Percentiles rank a stretch among this genome's conserved stretches.
Conservation (phyloP, 2,113 vertebrate genomes). For the Larimichthys polyactis region DNA sequence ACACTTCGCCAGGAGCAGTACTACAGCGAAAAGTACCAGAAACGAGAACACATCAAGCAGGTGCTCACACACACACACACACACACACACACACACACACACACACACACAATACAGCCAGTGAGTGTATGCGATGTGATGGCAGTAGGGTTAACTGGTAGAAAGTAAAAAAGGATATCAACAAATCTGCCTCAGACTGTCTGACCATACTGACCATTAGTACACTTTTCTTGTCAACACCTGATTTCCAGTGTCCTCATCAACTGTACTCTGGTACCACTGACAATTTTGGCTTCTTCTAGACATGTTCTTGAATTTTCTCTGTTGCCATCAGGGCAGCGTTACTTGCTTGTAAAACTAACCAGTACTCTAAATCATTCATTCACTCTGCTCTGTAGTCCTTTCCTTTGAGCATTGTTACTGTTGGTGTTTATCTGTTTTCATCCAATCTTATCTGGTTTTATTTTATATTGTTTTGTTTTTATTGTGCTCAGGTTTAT, state of each 20-base stretch:
- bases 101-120: neutral
- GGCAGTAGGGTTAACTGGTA: no score
- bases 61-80: conserved; percentile 67
- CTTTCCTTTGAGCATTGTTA: no score
- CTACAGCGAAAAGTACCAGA: conserved; percentile 98
- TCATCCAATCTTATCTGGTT: no score
- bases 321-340: no score
- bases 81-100: neutral
- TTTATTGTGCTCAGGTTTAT: no score
- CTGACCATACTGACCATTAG: neutral
- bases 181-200: neutral
- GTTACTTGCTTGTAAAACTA: no score
- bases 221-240: neutral
- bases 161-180: neutral
- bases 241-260: neutral
- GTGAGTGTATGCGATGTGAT: neutral
- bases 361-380: no score
- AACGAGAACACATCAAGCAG: conserved; percentile 96
- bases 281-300: neutral
- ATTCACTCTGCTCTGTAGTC: no score
- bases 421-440: no score
- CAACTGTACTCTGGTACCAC: no score
- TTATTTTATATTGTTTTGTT: no score
- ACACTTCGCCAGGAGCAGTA: conserved; percentile 97
- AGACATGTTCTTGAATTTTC: no score